Conservation (phyloP, 1,140 invertebrate genomes). For the Drosophila sucinea region DNA sequence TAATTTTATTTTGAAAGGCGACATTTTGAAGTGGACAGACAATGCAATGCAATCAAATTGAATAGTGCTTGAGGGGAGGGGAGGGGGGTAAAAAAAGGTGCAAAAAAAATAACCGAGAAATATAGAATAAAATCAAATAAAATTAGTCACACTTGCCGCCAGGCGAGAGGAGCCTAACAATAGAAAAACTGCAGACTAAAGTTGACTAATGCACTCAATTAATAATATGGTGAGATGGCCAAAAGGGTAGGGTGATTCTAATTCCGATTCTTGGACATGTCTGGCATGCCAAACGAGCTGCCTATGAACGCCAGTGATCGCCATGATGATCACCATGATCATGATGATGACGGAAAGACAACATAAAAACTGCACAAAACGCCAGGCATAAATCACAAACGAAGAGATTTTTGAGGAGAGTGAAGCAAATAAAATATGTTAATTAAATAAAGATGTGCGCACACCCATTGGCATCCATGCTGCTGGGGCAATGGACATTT, state of each 20-base stretch:
- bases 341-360: constrained; percentile 47
- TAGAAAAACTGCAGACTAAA: constrained; percentile 31
- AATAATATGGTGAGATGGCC: constrained; percentile 42
- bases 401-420: constrained; percentile 19
- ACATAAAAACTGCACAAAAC: constrained; percentile 52
- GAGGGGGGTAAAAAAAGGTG: not conserved
- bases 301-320: constrained; percentile 31
- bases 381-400: constrained; percentile 58
- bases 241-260: constrained; percentile 18
- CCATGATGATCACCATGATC: constrained; percentile 13
- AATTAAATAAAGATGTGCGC: constrained; percentile 72
- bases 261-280: constrained; percentile 4
- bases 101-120: constrained; percentile 3
- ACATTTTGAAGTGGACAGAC: constrained; percentile 28
- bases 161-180: constrained; percentile 19
- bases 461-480: constrained; percentile 54
- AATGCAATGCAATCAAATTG: constrained; percentile 51
- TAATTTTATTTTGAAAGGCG: constrained; percentile 64
- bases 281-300: constrained; percentile 38
- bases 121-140: constrained; percentile 50
- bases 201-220: constrained; percentile 73
- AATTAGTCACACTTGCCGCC: constrained; percentile 63
- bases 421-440: constrained; percentile 68
- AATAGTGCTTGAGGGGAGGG: constrained; percentile 12
- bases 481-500: constrained; percentile 17